These are phyloP conservation scores for Aporophyla lueneburgensis DNA, from an alignment of 2,888 invertebrate species.

Conservation along the genomic window DNA sequence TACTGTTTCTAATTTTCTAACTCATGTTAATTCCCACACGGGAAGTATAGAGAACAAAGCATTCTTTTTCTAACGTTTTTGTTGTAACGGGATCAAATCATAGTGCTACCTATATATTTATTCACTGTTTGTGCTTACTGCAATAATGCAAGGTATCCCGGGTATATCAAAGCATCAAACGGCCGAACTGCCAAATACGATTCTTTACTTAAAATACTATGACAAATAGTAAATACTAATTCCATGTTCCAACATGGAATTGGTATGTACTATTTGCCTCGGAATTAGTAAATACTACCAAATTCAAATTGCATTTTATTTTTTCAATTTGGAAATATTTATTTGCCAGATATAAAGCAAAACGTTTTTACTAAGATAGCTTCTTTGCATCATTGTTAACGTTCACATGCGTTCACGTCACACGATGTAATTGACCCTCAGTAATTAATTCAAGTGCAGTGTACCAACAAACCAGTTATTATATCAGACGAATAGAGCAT, in stretches of 20 bases:
- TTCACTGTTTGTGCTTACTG: too few relatives aligned
- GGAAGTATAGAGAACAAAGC: conserved; percentile 41
- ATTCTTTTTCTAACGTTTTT: conserved; percentile 32
- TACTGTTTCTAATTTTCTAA: conserved; percentile 37
- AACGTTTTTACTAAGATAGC: not conserved
- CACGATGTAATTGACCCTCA: conserved; percentile 29
- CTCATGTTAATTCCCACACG: conserved; percentile 50
- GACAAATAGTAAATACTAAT: too few relatives aligned
- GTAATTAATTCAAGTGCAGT: conserved; percentile 40
- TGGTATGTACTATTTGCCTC: too few relatives aligned
- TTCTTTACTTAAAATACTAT: too few relatives aligned
- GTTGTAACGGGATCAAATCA: conserved; percentile 41
- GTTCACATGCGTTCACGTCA: not conserved
- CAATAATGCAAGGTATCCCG: not conserved
- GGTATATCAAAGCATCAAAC: not conserved
- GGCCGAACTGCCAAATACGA: too few relatives aligned
- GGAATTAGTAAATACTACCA: not conserved
- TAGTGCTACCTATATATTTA: conserved; percentile 16
- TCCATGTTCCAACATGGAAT: not conserved
- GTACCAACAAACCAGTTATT: conserved; percentile 42
- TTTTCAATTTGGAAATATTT: too few relatives aligned
- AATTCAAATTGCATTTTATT: too few relatives aligned
- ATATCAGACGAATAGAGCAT: conserved; percentile 42
- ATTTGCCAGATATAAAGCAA: not conserved
- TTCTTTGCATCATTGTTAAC: not conserved